A percentile compares a stretch with the other conserved stretches of the same genome.
Evolutionary conservation across 2,113 vertebrate genomes (phyloP).

Genomic region (Brachypodius melanocephalos): DNA sequence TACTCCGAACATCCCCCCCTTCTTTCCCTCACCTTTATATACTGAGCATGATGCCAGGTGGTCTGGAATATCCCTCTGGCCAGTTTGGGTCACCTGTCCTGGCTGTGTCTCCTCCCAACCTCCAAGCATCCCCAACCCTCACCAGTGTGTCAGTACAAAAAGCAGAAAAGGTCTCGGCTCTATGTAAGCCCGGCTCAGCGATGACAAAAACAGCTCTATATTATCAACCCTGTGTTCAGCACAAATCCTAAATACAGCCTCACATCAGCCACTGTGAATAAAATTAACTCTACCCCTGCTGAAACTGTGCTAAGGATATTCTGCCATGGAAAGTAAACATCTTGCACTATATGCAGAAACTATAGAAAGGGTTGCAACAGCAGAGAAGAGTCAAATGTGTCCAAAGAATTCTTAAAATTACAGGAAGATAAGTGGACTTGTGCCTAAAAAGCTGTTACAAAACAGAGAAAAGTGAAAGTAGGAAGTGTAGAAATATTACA

Average conservation of each 20-base stretch:
- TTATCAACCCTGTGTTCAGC: background rate
- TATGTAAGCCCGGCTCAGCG: background rate
- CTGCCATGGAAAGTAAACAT: background rate
- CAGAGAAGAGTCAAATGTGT: background rate
- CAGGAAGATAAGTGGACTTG: background rate
- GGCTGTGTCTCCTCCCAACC: background rate
- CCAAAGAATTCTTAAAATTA: background rate
- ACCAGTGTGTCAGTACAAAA: background rate
- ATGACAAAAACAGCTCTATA: background rate
- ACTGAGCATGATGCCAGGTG: background rate
- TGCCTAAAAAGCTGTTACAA: background rate
- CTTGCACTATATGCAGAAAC: background rate
- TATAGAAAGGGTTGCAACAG: background rate
- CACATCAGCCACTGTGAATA: background rate
- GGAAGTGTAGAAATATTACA: background rate
- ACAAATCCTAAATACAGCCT: background rate
- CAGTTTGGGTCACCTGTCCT: background rate
- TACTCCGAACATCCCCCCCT: rapidly evolving
- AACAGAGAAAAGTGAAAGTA: background rate
- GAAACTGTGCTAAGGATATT: background rate
- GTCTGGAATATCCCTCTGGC: background rate
- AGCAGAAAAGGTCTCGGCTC: background rate
- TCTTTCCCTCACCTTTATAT: background rate
- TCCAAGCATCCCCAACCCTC: rapidly evolving
- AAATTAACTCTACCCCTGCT: background rate